Percentiles rank a stretch among this genome's conserved stretches.
Evolutionary conservation across 2,113 vertebrate species (phyloP).

Genomic region (Seriola aureovittata): DNA sequence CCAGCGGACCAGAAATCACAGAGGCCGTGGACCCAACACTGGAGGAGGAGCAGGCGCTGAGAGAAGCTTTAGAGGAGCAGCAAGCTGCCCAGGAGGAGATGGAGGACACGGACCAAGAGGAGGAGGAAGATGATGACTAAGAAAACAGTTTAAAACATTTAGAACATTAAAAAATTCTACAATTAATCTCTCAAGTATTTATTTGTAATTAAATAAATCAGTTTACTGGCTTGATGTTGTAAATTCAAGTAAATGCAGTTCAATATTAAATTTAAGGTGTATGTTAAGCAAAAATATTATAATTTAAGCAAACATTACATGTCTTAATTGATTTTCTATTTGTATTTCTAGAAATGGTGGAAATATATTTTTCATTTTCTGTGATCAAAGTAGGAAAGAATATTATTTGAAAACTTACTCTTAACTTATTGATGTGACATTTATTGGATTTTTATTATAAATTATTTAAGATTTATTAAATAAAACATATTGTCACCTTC

Average conservation of each 20-base stretch:
- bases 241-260: neutral
- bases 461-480: too few relatives aligned
- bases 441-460: too few relatives aligned
- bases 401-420: too few relatives aligned
- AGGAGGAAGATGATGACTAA: constrained; percentile 82
- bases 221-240: neutral
- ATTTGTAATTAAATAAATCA: constrained; percentile 39
- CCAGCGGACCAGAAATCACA: constrained; percentile 85
- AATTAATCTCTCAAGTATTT: neutral
- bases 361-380: too few relatives aligned
- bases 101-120: constrained; percentile 85
- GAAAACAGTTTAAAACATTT: neutral
- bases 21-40: constrained; percentile 89
- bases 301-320: too few relatives aligned
- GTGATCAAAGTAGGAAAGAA: too few relatives aligned
- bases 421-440: too few relatives aligned
- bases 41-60: constrained; percentile 89
- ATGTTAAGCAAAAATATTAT: too few relatives aligned
- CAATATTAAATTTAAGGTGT: too few relatives aligned
- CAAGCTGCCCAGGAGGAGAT: constrained; percentile 79
- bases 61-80: constrained; percentile 83
- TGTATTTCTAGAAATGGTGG: too few relatives aligned
- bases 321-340: too few relatives aligned
- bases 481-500: too few relatives aligned
- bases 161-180: neutral